These are phyloP conservation scores for Microtus richardsoni DNA, from an alignment of 2,113 vertebrate species.

Conservation along the genomic window DNA sequence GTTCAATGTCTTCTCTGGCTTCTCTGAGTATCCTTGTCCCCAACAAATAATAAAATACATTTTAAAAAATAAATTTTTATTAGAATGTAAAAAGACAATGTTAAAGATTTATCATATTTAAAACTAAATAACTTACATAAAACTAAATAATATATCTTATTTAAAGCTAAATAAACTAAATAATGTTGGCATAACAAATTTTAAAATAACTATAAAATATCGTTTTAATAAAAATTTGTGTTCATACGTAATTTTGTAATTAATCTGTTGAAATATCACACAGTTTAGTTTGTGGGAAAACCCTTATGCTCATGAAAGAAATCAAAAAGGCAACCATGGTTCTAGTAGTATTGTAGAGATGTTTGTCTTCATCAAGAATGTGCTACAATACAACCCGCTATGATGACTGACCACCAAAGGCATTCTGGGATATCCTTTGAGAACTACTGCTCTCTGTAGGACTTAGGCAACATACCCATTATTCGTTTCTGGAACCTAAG, in stretches of 20 bases:
- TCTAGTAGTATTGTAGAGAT: not conserved
- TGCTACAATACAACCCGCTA: not conserved
- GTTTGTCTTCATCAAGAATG: conserved; percentile 3
- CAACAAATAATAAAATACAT: not conserved
- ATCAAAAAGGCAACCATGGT: not conserved
- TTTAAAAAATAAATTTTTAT: not conserved
- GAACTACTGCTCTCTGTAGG: not conserved
- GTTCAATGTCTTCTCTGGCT: not conserved
- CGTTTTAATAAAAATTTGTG: not conserved
- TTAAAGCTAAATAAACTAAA: not conserved
- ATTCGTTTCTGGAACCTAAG: not conserved
- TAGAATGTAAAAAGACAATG: not conserved
- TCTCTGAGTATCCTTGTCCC: not conserved
- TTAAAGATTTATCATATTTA: conserved; percentile 7
- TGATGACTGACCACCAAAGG: not conserved
- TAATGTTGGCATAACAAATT: not conserved
- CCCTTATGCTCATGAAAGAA: not conserved
- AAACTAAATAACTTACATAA: not conserved
- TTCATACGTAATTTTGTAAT: not conserved
- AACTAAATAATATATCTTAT: not conserved
- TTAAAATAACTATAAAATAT: not conserved
- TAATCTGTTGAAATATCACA: not conserved
- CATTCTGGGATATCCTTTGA: not conserved
- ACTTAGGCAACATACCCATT: not conserved
- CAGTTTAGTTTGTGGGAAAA: not conserved